phyloP scores from a whole-genome alignment of 2,888 invertebrate species.

The Pterostichus madidus region DNA sequence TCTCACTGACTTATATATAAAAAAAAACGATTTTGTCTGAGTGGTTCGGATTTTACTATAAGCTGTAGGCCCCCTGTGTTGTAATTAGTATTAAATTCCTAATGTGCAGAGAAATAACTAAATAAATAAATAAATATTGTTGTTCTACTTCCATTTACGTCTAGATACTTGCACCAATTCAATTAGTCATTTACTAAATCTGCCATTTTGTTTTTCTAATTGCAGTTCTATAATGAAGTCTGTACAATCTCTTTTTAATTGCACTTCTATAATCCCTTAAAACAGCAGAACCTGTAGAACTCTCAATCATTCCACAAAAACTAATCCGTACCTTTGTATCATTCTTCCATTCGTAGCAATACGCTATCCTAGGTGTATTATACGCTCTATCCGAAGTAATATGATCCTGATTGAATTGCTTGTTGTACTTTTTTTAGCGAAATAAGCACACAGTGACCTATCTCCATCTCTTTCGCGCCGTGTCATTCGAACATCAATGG shows the following conservation, averaged over 20 bases:
- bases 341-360: neutral
- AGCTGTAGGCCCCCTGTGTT: no score
- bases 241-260: slow-evolving; percentile 44
- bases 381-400: slow-evolving; percentile 9
- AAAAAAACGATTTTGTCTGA: no score
- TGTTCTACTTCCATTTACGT: no score
- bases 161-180: no score
- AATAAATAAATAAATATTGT: no score
- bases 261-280: slow-evolving; percentile 18
- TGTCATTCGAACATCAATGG: slow-evolving; percentile 21
- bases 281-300: neutral
- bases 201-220: no score
- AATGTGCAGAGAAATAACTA: no score
- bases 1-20: no score
- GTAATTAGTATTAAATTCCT: no score
- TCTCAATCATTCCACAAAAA: slow-evolving; percentile 7
- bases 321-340: slow-evolving; percentile 7
- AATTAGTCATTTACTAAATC: no score
- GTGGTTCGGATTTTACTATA: no score
- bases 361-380: slow-evolving; percentile 27
- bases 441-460: slow-evolving; percentile 16
- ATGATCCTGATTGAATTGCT: slow-evolving; percentile 43
- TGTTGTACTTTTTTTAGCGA: slow-evolving; percentile 11
- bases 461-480: neutral
- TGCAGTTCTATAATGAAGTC: neutral